A percentile compares a stretch with the other conserved stretches of the same genome.
Conservation (phyloP, 1,140 invertebrate species). For the Drosophila azteca region DNA sequence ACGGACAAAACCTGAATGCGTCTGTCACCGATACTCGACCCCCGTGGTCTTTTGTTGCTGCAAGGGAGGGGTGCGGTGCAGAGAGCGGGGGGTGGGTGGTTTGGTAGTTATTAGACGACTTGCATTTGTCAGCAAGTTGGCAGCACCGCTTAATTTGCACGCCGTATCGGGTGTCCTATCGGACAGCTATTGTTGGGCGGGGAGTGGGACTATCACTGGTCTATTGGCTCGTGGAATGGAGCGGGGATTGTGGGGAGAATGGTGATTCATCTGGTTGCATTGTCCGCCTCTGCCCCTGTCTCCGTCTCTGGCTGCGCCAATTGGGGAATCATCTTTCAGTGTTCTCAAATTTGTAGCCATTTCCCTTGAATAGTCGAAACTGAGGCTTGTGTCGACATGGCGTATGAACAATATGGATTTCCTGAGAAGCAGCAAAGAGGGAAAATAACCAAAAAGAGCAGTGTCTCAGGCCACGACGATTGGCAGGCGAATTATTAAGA, state of each 20-base stretch:
- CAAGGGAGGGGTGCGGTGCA: too few species aligned
- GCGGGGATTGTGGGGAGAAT: conserved; percentile 14
- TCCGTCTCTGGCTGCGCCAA: conserved; percentile 6
- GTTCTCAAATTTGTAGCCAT: conserved; percentile 28
- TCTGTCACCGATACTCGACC: conserved; percentile 39
- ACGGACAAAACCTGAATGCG: conserved; percentile 50
- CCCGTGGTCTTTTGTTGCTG: too few species aligned
- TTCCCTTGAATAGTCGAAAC: conserved; percentile 29
- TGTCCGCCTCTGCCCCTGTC: neutral
- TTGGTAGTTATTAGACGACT: conserved; percentile 53
- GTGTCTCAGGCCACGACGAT: too few species aligned
- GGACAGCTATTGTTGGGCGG: too few species aligned
- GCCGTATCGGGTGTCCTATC: conserved; percentile 33
- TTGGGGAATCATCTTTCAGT: conserved; percentile 11
- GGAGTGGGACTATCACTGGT: conserved; percentile 8
- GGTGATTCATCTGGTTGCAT: conserved; percentile 39
- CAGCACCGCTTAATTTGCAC: conserved; percentile 63
- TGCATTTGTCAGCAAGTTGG: conserved; percentile 71
- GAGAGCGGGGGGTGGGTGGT: neutral
- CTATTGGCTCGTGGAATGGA: conserved; percentile 36
- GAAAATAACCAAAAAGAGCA: too few species aligned
- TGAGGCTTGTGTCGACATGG: conserved; percentile 61
- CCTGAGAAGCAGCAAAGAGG: conserved; percentile 39
- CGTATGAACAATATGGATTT: conserved; percentile 74
- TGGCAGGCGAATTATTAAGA: neutral